Evolutionary conservation across 2,113 vertebrate genomes (phyloP).

Genomic region (Nymphicus hollandicus): DNA sequence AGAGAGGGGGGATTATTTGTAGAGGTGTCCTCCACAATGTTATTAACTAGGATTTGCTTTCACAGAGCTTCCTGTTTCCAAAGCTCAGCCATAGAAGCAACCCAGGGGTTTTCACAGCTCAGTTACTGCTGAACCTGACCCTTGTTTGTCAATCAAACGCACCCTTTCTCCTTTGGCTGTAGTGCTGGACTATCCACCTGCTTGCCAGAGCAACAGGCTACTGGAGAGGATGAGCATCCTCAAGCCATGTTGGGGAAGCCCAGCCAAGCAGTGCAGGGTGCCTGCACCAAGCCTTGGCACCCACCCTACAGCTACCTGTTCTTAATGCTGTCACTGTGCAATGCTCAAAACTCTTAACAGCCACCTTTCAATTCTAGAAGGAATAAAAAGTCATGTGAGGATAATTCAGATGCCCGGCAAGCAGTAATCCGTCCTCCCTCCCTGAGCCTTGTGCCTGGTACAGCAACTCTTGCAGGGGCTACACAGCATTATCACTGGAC

Average conservation of each 20-base stretch:
- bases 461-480: background rate
- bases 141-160: background rate
- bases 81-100: background rate
- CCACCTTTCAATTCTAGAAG: background rate
- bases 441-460: accelerated
- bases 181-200: background rate
- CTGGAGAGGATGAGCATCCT: background rate
- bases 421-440: background rate
- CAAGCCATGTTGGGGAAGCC: background rate
- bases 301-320: background rate
- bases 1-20: background rate
- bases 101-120: background rate
- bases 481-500: accelerated
- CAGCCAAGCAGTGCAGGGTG: background rate
- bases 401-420: background rate
- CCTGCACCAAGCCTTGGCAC: background rate
- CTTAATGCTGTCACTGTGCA: accelerated
- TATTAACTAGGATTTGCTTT: background rate
- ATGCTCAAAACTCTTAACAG: background rate
- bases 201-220: background rate
- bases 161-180: background rate
- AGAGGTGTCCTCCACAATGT: background rate
- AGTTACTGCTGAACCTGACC: background rate
- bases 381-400: background rate
- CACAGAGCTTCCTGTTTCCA: background rate